Evolutionary conservation across 2,888 invertebrate species (phyloP).

Genomic region (Tetanocera ferruginea): DNA sequence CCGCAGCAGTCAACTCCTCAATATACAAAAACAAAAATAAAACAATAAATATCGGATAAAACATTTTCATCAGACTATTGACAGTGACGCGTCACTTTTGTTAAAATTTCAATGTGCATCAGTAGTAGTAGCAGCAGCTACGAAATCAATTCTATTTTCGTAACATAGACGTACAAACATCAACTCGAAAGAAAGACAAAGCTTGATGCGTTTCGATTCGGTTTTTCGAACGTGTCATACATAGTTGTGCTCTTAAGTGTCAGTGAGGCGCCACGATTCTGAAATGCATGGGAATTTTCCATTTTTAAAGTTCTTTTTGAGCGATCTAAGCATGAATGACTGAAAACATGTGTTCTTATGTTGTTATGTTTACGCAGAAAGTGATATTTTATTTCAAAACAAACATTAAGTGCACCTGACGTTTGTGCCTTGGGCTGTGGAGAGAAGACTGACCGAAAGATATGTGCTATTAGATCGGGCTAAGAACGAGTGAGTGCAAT

Average conservation of each 20-base stretch:
- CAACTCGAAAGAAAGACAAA: constrained; percentile 63
- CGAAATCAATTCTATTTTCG: constrained; percentile 60
- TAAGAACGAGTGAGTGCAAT: no score
- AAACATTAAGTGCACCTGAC: constrained; percentile 39
- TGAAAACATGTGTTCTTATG: constrained; percentile 45
- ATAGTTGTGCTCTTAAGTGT: constrained; percentile 1
- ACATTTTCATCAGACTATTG: constrained; percentile 51
- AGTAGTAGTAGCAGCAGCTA: background rate
- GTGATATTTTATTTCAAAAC: constrained; percentile 69
- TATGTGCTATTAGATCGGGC: no score
- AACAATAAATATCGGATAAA: background rate
- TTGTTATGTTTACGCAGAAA: constrained; percentile 67
- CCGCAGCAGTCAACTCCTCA: background rate
- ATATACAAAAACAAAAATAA: constrained; percentile 4
- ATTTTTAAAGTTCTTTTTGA: background rate
- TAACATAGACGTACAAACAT: constrained; percentile 66
- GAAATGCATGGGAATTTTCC: background rate
- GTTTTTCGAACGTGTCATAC: constrained; percentile 4
- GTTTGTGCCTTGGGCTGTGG: background rate
- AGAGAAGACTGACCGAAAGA: no score
- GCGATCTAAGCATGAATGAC: background rate
- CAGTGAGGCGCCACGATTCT: constrained; percentile 22
- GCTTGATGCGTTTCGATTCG: constrained; percentile 34
- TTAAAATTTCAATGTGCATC: constrained; percentile 35
- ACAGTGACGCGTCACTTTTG: constrained; percentile 68